Percentiles rank a stretch among this genome's conserved stretches.
Conservation (phyloP, 2,797 vertebrate genomes). For the Podarcis lilfordi region DNA sequence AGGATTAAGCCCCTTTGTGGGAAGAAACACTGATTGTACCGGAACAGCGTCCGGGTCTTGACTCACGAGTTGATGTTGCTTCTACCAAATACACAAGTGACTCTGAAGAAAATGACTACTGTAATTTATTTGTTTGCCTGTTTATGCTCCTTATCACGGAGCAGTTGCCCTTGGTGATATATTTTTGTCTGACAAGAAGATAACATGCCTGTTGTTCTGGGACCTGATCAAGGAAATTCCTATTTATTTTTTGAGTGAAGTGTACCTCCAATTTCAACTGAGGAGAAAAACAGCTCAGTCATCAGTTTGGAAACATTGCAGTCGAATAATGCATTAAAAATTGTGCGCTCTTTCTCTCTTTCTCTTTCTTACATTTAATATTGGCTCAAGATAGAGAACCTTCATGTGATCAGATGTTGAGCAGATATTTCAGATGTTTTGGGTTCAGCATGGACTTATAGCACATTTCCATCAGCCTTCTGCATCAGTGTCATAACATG, state of each 20-base stretch:
- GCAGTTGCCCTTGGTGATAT: no score
- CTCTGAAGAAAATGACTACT: no score
- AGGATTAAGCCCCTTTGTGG: no score
- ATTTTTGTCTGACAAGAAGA: background rate
- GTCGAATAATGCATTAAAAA: background rate
- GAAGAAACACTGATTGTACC: no score
- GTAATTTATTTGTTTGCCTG: no score
- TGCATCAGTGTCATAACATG: no score
- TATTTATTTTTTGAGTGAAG: background rate
- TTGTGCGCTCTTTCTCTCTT: background rate
- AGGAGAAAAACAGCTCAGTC: background rate
- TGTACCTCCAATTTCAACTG: background rate
- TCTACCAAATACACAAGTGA: no score
- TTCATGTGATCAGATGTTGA: background rate
- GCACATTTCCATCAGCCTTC: background rate
- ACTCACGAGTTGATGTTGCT: no score
- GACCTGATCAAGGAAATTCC: background rate
- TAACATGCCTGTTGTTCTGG: background rate
- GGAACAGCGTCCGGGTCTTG: no score
- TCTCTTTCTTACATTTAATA: background rate
- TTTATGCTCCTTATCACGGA: no score
- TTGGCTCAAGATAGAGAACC: background rate
- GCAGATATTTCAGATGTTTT: background rate
- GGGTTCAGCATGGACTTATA: background rate
- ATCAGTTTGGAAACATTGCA: background rate